Evolutionary conservation across 1,140 invertebrate species (phyloP), one percentile per base, ranked within the genome.

Genomic region (Diuraphis noxia): DNA sequence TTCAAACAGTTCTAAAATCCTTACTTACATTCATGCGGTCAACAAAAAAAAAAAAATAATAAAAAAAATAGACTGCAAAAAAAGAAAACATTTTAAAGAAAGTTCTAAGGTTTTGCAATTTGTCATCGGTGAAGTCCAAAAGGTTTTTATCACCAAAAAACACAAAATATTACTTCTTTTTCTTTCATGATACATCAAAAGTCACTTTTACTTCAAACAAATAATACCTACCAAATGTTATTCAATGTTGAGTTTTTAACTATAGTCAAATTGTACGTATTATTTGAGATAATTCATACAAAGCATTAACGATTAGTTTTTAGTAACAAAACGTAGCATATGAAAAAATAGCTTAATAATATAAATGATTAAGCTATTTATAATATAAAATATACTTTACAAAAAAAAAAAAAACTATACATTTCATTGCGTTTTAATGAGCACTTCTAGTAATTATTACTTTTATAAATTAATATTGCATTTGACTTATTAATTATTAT

Each of bases 51-150:
- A 46, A 36, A n/a, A n/a, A n/a, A n/a, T n/a, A n/a, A n/a, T n/a
- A n/a, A n/a, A n/a, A n/a, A n/a, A n/a, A n/a, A n/a, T n/a, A n/a
- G 43, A 46, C 25, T n/a, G 30, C 17, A 13, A 46, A 46, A 85
- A 85, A 85, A 85, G 19, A 85, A 85, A 41, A 85, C 19, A n/a
- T 85, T 85, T 72, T 72, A n/a, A 72, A n/a, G n/a, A 46, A 85
- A 30, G n/a, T 85, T 25, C 41, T 25, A 85, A 85, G 30, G 82
- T 46, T 46, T 21, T 46, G 82, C 30, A 43, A 85, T 85, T 85
- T 85, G 41, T 85, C 82, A 46, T 46, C n/a, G 30, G 43, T 34
- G 41, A 85, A 43, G 13, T 85, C 41, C 41, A 46, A 46, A 46
- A 85, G n/a, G 41, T 46, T 46, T 85, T 85, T 85, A 85, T 36